These are phyloP conservation scores for Kuschelorhynchus macadamiae DNA, from an alignment of 2,888 invertebrate genomes.

Conservation along the genomic window DNA sequence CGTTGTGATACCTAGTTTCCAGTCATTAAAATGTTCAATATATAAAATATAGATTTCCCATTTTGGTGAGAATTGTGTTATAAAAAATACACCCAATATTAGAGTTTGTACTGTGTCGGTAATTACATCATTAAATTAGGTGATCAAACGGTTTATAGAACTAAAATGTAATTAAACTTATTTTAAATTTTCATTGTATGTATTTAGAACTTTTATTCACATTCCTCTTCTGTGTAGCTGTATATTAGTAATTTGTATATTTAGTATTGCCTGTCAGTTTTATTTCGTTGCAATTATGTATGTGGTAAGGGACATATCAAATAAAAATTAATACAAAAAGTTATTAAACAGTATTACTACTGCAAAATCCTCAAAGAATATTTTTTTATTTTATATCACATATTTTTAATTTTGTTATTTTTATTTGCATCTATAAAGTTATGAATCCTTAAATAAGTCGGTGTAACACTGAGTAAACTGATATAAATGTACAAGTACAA, in stretches of 20 bases:
- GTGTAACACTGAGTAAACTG: conserved; percentile 59
- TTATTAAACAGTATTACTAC: conserved; percentile 5
- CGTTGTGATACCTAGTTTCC: too few species aligned
- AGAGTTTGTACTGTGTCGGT: too few species aligned
- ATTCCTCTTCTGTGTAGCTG: conserved; percentile 17
- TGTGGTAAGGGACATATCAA: conserved; percentile 33
- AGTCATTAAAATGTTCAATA: too few species aligned
- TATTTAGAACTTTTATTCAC: conserved; percentile 16
- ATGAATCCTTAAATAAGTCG: conserved; percentile 50
- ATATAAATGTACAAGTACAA: conserved; percentile 63
- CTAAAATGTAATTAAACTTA: too few species aligned
- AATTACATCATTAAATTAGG: too few species aligned
- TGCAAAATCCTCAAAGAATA: conserved; percentile 9
- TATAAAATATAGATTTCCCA: too few species aligned
- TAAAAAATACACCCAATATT: too few species aligned
- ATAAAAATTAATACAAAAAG: conserved; percentile 23
- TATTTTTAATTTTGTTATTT: conserved; percentile 44
- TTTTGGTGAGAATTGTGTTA: too few species aligned
- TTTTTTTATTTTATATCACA: conserved; percentile 33
- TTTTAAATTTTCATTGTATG: conserved; percentile 4
- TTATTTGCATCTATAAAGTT: conserved; percentile 45
- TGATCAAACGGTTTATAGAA: too few species aligned
- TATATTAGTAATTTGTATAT: background rate
- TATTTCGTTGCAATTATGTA: conserved; percentile 18
- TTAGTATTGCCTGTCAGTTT: background rate